Evolutionary conservation across 2,113 vertebrate genomes (phyloP), one percentile per base, ranked within the genome.

Genomic region (Psittacus erithacus): DNA sequence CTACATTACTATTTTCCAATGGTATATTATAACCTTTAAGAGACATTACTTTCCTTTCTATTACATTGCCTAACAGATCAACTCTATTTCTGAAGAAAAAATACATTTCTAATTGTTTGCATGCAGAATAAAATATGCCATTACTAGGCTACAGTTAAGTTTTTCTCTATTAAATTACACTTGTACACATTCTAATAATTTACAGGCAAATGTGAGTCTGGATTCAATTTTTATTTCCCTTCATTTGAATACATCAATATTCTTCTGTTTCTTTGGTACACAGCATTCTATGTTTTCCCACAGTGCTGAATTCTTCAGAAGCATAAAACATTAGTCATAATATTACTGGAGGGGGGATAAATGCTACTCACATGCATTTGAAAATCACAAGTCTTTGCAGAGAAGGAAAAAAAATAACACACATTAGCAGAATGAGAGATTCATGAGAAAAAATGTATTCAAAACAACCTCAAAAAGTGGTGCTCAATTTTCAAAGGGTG

Each of bases 131-230:
- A 77, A 93, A 47, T 69, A 74, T 8, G 18, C 33, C 77, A 92
- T 75, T 75, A 78, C 64, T 16, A 64, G 91, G 52, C 86, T 93
- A 93, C 91, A 94, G 87, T 96, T 43, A 97, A 98, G 80, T 81
- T 71, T 82, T 11, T 63, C 84, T 90, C 84, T 93, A 95, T 96
- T 97, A 97, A 97, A 91, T 82, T 96, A 95, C 38, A 62, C 44
- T 97, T 95, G 64, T 77, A 73, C 70, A 90, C 60, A 94, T 97
- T 96, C 90, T 91, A 96, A 91, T 78, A 95, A 96, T 95, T 96
- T 94, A 95, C 77, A 84, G 82, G 69, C 74, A 92, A 64, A 86
- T 75, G 49, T 39, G 13, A 82, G 46, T 88, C 85, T 95, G 82
- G 59, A 76, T 82, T 90, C 53, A 46, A 71, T 82, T 87, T 91